Evolutionary conservation across 2,797 vertebrate genomes (phyloP).

Genomic region (Syndactyla subalaris): DNA sequence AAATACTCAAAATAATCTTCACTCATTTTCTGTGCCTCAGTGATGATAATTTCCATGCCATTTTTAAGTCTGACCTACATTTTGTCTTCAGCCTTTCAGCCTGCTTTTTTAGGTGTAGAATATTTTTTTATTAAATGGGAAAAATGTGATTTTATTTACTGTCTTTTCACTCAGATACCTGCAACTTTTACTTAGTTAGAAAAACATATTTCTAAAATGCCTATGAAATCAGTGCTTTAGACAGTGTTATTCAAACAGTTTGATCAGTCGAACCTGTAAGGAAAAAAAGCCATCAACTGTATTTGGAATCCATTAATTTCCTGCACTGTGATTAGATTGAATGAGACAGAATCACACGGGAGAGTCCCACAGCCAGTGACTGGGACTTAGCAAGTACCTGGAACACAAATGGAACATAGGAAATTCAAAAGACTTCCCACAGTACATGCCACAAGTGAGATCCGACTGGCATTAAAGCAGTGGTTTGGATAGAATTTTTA

Average conservation of each 20-base stretch:
- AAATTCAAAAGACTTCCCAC: not conserved
- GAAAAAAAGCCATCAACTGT: not conserved
- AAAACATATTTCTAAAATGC: not conserved
- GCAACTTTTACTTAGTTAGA: not conserved
- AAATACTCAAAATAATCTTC: not conserved
- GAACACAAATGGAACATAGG: not conserved
- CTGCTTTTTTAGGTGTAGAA: not conserved
- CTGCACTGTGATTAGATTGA: not conserved
- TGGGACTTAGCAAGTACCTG: not conserved
- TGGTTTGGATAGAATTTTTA: not conserved
- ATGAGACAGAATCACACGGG: not conserved
- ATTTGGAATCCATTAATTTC: not conserved
- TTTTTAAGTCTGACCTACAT: conserved; percentile 5
- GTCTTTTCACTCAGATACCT: not conserved
- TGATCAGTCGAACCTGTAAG: not conserved
- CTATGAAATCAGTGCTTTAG: not conserved
- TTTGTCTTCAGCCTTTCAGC: not conserved
- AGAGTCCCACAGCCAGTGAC: not conserved
- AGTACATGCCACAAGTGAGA: not conserved
- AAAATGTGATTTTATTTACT: not conserved
- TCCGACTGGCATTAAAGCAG: not conserved
- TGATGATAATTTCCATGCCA: not conserved
- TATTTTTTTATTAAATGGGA: not conserved
- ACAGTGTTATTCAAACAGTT: not conserved
- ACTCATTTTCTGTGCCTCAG: not conserved